phyloP scores from a whole-genome alignment of 2,888 invertebrate species.

The Chrysodeixis includens region DNA sequence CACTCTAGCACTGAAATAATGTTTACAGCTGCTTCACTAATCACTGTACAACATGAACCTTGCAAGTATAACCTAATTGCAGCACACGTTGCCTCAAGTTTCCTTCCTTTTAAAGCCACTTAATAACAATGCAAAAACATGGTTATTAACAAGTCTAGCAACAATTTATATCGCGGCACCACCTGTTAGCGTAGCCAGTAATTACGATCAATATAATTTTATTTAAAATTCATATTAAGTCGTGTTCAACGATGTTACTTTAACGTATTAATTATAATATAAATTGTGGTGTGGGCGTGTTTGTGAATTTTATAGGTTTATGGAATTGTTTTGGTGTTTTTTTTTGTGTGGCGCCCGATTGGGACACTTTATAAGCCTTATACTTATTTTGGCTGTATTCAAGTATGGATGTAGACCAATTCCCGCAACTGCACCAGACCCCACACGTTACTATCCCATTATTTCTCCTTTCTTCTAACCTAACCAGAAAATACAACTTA shows the following conservation, averaged over 20 bases:
- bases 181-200: conserved; percentile 50
- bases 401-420: too few relatives aligned
- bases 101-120: conserved; percentile 40
- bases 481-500: too few relatives aligned
- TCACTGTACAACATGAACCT: conserved; percentile 6
- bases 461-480: too few relatives aligned
- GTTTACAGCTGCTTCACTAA: background rate
- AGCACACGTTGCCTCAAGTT: conserved; percentile 36
- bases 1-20: too few relatives aligned
- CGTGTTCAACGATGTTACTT: conserved; percentile 40
- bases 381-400: background rate
- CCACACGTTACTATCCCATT: too few relatives aligned
- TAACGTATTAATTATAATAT: conserved; percentile 44
- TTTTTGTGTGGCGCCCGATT: conserved; percentile 10
- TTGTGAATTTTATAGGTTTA: conserved; percentile 32
- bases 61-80: conserved; percentile 12
- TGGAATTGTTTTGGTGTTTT: conserved; percentile 25
- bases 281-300: conserved; percentile 23
- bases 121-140: conserved; percentile 44
- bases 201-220: conserved; percentile 56
- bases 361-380: background rate
- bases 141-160: conserved; percentile 42
- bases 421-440: too few relatives aligned
- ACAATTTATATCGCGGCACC: conserved; percentile 57
- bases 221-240: conserved; percentile 55